Conservation (phyloP, 2,113 vertebrate genomes). For the Meriones unguiculatus region DNA sequence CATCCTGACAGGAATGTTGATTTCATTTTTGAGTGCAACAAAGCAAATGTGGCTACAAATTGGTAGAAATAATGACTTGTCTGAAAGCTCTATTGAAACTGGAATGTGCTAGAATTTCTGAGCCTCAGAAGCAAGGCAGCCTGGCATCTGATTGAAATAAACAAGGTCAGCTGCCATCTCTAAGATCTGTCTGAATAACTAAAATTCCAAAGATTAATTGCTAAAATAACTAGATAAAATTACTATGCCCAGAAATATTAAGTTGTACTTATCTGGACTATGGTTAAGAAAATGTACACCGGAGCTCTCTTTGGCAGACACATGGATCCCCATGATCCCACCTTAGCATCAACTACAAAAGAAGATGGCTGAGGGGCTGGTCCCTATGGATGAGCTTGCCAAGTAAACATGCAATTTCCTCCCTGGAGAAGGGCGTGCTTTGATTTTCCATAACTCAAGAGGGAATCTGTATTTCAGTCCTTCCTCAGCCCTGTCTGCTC, state of each 20-base stretch:
- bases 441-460: background rate
- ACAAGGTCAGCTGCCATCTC: background rate
- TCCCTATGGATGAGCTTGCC: background rate
- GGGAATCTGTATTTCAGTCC: background rate
- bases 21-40: background rate
- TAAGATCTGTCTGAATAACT: background rate
- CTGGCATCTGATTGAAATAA: background rate
- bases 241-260: background rate
- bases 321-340: background rate
- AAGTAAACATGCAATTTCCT: background rate
- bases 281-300: constrained; percentile 32
- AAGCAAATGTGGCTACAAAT: background rate
- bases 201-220: constrained; percentile 22
- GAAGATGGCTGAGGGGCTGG: accelerated
- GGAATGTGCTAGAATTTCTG: constrained; percentile 36
- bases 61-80: background rate
- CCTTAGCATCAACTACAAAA: constrained; percentile 16
- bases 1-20: background rate
- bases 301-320: background rate
- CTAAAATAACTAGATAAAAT: constrained; percentile 34
- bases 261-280: background rate
- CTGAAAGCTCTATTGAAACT: background rate
- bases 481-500: background rate
- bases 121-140: background rate
- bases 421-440: background rate